These are phyloP conservation scores for Muscicapa comitata DNA, from an alignment of 2,797 vertebrate genomes.

Conservation along the genomic window DNA sequence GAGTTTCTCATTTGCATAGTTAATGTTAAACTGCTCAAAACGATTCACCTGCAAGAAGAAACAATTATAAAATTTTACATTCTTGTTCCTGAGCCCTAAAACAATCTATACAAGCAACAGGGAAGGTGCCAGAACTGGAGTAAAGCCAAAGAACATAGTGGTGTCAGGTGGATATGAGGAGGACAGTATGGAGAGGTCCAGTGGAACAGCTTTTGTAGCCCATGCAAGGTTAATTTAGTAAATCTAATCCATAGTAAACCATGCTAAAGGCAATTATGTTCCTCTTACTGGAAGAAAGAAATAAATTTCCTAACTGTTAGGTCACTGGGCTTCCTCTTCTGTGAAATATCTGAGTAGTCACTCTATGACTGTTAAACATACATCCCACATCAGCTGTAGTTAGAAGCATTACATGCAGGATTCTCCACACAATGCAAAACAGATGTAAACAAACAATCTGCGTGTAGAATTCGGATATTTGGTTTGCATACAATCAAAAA, in stretches of 20 bases:
- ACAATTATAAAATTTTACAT: background rate
- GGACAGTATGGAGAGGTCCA: background rate
- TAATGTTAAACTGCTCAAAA: conserved; percentile 93
- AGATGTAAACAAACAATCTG: background rate
- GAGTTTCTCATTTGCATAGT: conserved; percentile 92
- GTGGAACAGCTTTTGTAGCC: background rate
- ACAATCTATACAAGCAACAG: background rate
- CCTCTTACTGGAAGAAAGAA: background rate
- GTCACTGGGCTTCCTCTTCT: background rate
- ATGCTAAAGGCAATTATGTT: background rate
- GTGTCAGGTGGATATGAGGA: background rate
- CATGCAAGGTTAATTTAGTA: background rate
- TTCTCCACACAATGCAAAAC: background rate
- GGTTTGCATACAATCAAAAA: background rate
- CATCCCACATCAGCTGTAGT: background rate
- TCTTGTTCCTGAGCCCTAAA: background rate
- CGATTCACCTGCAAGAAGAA: conserved; percentile 83
- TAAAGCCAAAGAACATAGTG: background rate
- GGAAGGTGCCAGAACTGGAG: background rate
- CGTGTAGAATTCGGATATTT: background rate
- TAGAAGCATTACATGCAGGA: background rate
- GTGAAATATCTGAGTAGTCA: background rate
- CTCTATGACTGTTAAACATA: background rate
- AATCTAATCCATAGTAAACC: background rate
- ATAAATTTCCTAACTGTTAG: background rate